Conservation (phyloP, 2,113 vertebrate genomes). For the Antennarius striatus region DNA sequence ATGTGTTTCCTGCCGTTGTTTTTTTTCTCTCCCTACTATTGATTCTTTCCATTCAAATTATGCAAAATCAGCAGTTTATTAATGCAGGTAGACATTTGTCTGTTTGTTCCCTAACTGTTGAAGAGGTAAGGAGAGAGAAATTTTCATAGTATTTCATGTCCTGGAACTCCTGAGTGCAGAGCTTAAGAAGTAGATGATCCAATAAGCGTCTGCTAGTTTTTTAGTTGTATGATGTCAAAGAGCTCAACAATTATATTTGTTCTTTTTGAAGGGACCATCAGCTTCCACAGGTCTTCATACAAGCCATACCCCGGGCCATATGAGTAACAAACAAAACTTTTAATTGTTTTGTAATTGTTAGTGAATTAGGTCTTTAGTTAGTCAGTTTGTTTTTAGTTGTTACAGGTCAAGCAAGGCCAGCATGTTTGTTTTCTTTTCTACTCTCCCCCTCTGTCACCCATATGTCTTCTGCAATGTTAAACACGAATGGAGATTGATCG, state of each 20-base stretch:
- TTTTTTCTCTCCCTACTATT: constrained; percentile 27
- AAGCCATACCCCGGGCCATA: not conserved
- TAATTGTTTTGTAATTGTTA: not conserved
- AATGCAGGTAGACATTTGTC: constrained; percentile 17
- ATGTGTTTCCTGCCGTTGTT: constrained; percentile 25
- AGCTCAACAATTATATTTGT: constrained; percentile 14
- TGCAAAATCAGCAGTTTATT: constrained; percentile 31
- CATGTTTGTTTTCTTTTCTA: no score
- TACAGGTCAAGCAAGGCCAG: no score
- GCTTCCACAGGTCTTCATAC: not conserved
- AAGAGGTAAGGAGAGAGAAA: not conserved
- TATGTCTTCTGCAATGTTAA: no score
- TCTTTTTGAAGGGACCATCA: constrained; percentile 1
- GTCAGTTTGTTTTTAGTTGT: no score
- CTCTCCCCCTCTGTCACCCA: no score
- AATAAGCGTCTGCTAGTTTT: not conserved
- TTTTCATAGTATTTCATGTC: not conserved
- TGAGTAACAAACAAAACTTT: constrained; percentile 14
- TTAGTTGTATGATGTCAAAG: constrained; percentile 15
- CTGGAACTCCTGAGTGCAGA: not conserved
- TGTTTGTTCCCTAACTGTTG: not conserved
- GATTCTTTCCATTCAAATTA: constrained; percentile 29
- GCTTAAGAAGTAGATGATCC: not conserved
- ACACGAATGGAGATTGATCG: no score
- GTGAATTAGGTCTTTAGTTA: no score